Conservation (phyloP, 2,113 vertebrate genomes). For the Phyllostomus hastatus region DNA sequence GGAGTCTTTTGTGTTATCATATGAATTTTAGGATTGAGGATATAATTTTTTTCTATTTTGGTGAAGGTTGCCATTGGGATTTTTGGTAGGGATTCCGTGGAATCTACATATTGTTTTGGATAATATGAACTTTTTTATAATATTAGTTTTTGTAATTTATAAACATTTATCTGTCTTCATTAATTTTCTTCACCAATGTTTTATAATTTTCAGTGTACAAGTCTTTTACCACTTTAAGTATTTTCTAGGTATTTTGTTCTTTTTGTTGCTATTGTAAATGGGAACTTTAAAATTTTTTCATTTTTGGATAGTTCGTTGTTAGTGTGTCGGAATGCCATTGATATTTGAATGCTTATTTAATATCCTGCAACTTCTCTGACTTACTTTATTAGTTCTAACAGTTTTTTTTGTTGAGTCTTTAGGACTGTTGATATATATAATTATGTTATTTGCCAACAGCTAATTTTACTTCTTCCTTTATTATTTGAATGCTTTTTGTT, state of each 20-base stretch:
- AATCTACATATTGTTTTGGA: neutral
- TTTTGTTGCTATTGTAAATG: neutral
- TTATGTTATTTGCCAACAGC: neutral
- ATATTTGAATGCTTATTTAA: neutral
- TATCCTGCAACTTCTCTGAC: neutral
- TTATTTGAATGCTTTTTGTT: neutral
- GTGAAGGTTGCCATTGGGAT: neutral
- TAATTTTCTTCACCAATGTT: neutral
- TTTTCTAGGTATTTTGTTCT: neutral
- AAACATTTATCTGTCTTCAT: neutral
- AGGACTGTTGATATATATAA: neutral
- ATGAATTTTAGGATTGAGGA: neutral
- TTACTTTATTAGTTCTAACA: neutral
- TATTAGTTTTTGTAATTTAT: neutral
- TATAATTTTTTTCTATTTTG: neutral
- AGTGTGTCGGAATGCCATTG: neutral
- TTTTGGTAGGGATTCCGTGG: neutral
- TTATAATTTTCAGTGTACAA: neutral
- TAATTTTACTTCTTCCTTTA: neutral
- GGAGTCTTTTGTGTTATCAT: neutral
- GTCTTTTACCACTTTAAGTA: neutral
- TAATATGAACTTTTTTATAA: neutral
- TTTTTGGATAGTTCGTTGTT: neutral
- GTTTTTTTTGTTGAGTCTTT: neutral
- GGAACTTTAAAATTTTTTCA: neutral